phyloP scores from a whole-genome alignment of 2,113 vertebrate genomes.

The Falcunculus frontatus region DNA sequence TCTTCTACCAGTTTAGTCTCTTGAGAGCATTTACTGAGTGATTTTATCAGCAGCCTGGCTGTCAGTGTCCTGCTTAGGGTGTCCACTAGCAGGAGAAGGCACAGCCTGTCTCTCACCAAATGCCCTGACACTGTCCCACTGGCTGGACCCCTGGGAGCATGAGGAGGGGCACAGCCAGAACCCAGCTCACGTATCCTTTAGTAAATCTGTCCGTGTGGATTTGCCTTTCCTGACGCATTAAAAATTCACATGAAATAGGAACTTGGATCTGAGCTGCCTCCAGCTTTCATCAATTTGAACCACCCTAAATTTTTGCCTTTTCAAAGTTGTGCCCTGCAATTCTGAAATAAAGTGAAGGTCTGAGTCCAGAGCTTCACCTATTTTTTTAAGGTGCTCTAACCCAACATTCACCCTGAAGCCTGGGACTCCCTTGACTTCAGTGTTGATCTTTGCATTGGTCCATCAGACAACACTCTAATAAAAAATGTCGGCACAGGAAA shows the following conservation, averaged over 20 bases:
- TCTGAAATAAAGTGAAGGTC: not conserved
- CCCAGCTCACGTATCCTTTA: fast-evolving
- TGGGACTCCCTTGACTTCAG: not conserved
- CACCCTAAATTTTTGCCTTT: not conserved
- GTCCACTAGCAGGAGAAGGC: not conserved
- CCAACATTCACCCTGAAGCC: not conserved
- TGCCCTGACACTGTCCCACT: not conserved
- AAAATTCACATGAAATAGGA: not conserved
- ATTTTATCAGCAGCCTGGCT: not conserved
- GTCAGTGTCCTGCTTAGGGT: not conserved
- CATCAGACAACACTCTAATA: not conserved
- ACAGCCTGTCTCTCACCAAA: not conserved
- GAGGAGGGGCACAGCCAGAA: not conserved
- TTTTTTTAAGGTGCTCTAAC: not conserved
- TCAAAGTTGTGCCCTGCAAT: not conserved
- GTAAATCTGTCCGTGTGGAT: not conserved
- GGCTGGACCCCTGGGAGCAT: fast-evolving
- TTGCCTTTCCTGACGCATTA: not conserved
- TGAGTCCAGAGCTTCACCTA: not conserved
- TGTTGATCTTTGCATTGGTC: not conserved
- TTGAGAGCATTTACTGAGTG: not conserved
- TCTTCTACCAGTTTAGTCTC: not conserved
- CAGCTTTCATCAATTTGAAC: not conserved
- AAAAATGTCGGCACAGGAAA: not conserved
- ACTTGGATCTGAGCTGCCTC: not conserved